Percentiles rank a stretch among this genome's conserved stretches.
Conservation (phyloP, 2,797 vertebrate species). For the Vireo griseus region DNA sequence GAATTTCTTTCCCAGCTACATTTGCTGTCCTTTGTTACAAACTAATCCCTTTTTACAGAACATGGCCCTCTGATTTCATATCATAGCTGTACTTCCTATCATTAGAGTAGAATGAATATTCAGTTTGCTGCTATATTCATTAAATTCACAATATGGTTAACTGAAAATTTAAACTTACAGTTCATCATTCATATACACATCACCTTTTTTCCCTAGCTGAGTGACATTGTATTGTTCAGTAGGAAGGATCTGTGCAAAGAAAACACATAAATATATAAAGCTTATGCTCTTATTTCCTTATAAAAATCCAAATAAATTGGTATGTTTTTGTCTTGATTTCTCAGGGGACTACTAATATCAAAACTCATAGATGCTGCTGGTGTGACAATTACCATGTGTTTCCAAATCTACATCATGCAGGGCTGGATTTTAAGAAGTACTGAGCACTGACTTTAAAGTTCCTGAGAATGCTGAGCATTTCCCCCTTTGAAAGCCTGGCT, state of each 20-base stretch:
- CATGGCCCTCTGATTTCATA: not conserved
- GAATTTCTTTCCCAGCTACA: not conserved
- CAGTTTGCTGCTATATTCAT: not conserved
- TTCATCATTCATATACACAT: constrained; percentile 75
- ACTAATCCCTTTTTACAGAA: not conserved
- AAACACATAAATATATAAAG: not conserved
- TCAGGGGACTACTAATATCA: not conserved
- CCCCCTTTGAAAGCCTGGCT: not conserved
- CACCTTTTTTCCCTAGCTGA: constrained; percentile 69
- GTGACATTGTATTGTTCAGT: constrained; percentile 60
- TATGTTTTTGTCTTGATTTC: not conserved
- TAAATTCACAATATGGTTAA: not conserved
- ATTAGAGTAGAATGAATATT: not conserved
- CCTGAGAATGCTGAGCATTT: not conserved
- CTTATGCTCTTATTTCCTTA: not conserved
- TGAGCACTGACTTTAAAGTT: not conserved
- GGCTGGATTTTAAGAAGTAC: not conserved
- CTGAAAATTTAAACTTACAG: constrained; percentile 63
- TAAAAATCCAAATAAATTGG: not conserved
- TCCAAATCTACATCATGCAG: not conserved
- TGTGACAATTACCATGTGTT: not conserved
- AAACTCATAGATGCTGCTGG: not conserved
- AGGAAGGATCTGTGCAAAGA: constrained; percentile 62
- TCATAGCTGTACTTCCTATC: not conserved
- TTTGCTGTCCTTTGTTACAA: not conserved